Evolutionary conservation across 1,140 invertebrate genomes (phyloP).

Genomic region (Drosophila ficusphila): DNA sequence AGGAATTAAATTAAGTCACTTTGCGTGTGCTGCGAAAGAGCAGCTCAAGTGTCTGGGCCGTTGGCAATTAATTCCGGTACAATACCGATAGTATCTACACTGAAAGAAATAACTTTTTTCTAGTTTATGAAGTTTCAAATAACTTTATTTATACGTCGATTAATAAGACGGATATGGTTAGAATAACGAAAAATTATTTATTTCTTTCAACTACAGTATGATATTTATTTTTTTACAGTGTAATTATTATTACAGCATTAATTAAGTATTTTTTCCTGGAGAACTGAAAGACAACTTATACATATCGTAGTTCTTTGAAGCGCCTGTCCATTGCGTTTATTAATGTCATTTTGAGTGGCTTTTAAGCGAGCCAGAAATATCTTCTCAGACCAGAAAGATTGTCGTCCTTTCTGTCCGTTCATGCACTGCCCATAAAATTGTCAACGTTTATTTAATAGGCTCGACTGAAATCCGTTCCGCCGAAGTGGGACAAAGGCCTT

Average conservation of each 20-base stretch:
- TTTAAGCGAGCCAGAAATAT: slow-evolving; percentile 30
- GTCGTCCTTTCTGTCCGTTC: slow-evolving; percentile 32
- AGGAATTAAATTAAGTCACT: slow-evolving; percentile 64
- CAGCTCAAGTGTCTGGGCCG: slow-evolving; percentile 26
- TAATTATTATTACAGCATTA: slow-evolving; percentile 8
- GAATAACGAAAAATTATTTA: too few relatives aligned
- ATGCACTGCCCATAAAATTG: slow-evolving; percentile 51
- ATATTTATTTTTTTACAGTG: slow-evolving; percentile 5
- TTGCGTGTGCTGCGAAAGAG: slow-evolving; percentile 30
- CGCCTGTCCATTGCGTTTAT: slow-evolving; percentile 32
- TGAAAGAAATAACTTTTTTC: background rate
- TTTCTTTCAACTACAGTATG: background rate
- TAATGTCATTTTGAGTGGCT: slow-evolving; percentile 63
- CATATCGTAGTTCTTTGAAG: slow-evolving; percentile 29
- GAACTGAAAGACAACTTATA: slow-evolving; percentile 10
- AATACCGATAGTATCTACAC: slow-evolving; percentile 5
- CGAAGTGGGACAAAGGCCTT: slow-evolving; percentile 11
- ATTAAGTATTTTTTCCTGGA: slow-evolving; percentile 12
- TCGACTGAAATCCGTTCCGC: slow-evolving; percentile 24
- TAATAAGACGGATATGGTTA: too few relatives aligned
- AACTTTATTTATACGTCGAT: too few relatives aligned
- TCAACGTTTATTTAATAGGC: slow-evolving; percentile 51
- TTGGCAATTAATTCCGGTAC: slow-evolving; percentile 33
- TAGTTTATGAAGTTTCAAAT: too few relatives aligned
- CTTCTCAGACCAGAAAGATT: slow-evolving; percentile 21